phyloP scores from a whole-genome alignment of 2,888 invertebrate genomes.

The Dichetophora obliterata region DNA sequence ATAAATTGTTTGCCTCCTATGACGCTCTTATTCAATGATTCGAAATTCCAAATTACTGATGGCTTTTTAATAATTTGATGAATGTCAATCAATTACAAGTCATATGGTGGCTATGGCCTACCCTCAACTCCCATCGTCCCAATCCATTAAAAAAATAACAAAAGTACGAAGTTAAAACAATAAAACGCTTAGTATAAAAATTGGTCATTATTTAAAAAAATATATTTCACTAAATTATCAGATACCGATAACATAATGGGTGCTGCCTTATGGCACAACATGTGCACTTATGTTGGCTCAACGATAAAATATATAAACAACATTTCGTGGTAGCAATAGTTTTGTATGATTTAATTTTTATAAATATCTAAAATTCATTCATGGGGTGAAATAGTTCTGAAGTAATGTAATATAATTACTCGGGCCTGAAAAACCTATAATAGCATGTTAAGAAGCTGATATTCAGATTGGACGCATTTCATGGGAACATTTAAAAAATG shows the following conservation, averaged over 20 bases:
- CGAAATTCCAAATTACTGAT: constrained; percentile 15
- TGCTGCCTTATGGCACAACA: not conserved
- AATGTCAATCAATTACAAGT: constrained; percentile 1
- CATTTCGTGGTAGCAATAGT: no score
- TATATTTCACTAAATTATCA: not conserved
- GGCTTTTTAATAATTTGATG: constrained; percentile 26
- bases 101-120: not conserved
- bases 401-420: no score
- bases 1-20: not conserved
- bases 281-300: not conserved
- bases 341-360: no score
- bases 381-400: no score
- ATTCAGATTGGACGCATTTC: no score
- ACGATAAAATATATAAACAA: no score
- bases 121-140: not conserved
- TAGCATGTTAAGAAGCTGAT: no score
- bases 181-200: not conserved
- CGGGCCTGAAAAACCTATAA: no score
- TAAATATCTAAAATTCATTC: no score
- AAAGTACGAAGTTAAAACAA: not conserved
- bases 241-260: not conserved
- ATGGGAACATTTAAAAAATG: no score
- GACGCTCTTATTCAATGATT: not conserved
- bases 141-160: not conserved
- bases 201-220: not conserved